Evolutionary conservation across 2,113 vertebrate genomes (phyloP).

Genomic region (Pristiophorus japonicus): DNA sequence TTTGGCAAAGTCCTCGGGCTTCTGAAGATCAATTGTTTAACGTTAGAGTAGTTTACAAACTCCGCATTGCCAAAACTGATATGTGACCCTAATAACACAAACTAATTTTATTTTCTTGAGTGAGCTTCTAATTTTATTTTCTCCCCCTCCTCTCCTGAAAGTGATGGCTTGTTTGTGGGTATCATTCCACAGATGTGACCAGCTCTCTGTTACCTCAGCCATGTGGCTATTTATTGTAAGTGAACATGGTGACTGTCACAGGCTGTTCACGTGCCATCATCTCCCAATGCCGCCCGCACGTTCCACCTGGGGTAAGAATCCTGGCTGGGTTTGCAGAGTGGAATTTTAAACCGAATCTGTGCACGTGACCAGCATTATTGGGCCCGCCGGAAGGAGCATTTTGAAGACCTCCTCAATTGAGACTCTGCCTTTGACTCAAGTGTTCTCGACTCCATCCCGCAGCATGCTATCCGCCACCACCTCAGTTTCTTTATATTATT

Average conservation of each 20-base stretch:
- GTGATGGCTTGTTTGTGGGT: not conserved
- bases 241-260: not conserved
- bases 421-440: too few relatives aligned
- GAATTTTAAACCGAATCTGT: not conserved
- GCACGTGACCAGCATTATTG: not conserved
- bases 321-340: not conserved
- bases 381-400: too few relatives aligned
- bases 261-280: not conserved
- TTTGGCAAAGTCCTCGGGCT: not conserved
- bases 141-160: not conserved
- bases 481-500: too few relatives aligned
- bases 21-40: not conserved
- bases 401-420: too few relatives aligned
- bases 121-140: not conserved
- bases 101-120: not conserved
- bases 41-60: not conserved
- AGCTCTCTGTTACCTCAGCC: not conserved
- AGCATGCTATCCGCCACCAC: too few relatives aligned
- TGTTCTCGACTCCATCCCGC: too few relatives aligned
- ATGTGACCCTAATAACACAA: not conserved
- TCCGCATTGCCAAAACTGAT: not conserved
- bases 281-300: not conserved
- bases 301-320: not conserved
- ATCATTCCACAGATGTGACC: too few relatives aligned
- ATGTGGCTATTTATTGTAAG: not conserved